These are phyloP conservation scores for Romanogobio albipinnatus DNA, from an alignment of 2,113 vertebrate genomes.

Conservation along the genomic window DNA sequence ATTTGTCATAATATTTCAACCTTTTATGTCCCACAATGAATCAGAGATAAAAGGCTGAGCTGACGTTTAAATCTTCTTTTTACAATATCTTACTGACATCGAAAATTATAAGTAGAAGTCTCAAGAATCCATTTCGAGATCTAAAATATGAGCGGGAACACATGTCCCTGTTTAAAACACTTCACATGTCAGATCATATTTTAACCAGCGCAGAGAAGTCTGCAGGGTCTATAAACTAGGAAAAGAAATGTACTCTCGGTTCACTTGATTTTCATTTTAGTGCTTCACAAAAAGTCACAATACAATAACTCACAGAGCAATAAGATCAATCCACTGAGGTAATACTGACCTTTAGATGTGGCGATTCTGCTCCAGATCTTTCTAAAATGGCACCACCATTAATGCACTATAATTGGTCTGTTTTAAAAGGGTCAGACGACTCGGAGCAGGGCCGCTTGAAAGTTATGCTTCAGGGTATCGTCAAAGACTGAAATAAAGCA, in stretches of 20 bases:
- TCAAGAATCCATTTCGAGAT: constrained; percentile 52
- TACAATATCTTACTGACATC: constrained; percentile 65
- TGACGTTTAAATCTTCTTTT: constrained; percentile 64
- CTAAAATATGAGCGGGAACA: constrained; percentile 34
- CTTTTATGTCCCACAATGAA: constrained; percentile 62
- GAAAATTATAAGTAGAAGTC: constrained; percentile 50
- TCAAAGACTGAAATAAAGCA: constrained; percentile 25
- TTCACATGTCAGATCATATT: constrained; percentile 37
- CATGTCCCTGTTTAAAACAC: constrained; percentile 29
- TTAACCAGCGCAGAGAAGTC: constrained; percentile 10
- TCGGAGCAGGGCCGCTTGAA: not conserved
- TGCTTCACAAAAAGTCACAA: constrained; percentile 1
- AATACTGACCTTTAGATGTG: constrained; percentile 35
- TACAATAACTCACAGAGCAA: constrained; percentile 36
- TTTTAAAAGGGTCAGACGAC: constrained; percentile 31
- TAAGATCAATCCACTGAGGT: constrained; percentile 15
- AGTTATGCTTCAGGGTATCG: constrained; percentile 13
- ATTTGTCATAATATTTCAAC: constrained; percentile 65
- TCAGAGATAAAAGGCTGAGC: constrained; percentile 62
- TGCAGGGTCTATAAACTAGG: constrained; percentile 46
- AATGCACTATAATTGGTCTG: constrained; percentile 36
- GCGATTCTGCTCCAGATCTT: not conserved
- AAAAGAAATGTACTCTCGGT: constrained; percentile 44
- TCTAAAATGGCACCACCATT: constrained; percentile 27
- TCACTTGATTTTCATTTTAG: constrained; percentile 34